Base-by-base conservation (phyloP, 1,140 invertebrate species). In the Coelopa frigida region DNA sequence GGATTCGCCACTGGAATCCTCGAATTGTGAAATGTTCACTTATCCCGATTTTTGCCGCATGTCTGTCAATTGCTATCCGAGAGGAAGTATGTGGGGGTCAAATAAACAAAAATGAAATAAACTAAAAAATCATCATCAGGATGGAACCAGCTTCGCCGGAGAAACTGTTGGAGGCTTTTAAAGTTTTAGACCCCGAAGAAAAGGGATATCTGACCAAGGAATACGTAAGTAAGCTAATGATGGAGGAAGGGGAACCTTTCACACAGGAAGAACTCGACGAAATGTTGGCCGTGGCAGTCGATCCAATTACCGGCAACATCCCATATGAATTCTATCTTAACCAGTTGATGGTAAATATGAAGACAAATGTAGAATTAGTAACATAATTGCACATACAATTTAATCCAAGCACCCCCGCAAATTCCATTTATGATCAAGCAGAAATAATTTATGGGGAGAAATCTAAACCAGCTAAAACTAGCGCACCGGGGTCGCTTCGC, bases 241-340 rank as follows among this genome's bases (percentile, higher is more conserved):
- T 83, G 63, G 83, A 90, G 70, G 76, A 85, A 59, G 89, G 89
- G 24, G 90, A 94, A 69, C 84, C 86, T 2, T 93, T 94, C 60
- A 83, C 82, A 6, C 77, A 81, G 65, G 88, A 94, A 63, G 89
- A 94, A 73, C 73, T 91, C 36, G 85, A 89, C 42, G 89, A 94
- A 72, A 94, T 94, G 89, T 81, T 93, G 72, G 79, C 83, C 38
- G 79, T 83, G 26, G 88, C 87, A 2, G 74, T 89, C 27, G 86
- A 93, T 71, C 79, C 83, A 10, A 78, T 84, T 20, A 86, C 85
- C 24, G 80, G 83, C 35, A 81, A 74, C 46, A 81, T 94, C 52
- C 81, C 85, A 31, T 93, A 92, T 61, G 85, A 89, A 59, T 80
- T 84, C 58, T 84, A 82, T 60, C 78, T 85, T 37, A 84, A 84